Conservation (phyloP, 1,140 invertebrate genomes). For the Leptinotarsa undecemlineata region DNA sequence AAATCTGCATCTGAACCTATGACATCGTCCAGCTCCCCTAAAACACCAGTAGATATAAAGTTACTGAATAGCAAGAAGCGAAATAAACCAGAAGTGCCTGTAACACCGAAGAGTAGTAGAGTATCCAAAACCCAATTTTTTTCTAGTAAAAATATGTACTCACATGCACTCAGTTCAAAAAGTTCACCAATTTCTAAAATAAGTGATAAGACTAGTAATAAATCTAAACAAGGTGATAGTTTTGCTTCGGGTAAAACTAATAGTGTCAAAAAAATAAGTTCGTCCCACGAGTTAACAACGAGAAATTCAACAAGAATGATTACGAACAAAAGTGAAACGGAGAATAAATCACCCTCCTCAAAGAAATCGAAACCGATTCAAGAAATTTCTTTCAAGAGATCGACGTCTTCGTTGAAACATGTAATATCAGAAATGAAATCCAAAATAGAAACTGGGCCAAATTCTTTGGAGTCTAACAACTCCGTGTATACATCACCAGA, state of each 20-base stretch:
- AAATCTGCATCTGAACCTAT: conserved; percentile 28
- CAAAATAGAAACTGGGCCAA: not conserved
- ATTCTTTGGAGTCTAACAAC: conserved; percentile 1
- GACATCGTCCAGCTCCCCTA: conserved; percentile 19
- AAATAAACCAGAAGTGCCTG: conserved; percentile 24
- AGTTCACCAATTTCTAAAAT: conserved; percentile 15
- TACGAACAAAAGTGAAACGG: conserved; percentile 19
- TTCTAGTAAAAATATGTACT: conserved; percentile 49
- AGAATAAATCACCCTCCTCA: not conserved
- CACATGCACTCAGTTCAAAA: conserved; percentile 42
- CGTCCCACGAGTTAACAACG: not conserved
- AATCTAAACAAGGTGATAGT: conserved; percentile 4
- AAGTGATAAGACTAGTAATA: not conserved
- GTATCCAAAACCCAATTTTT: conserved; percentile 48
- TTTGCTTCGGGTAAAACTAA: not conserved
- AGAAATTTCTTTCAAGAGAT: not conserved
- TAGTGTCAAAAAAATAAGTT: not conserved
- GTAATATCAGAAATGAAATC: not conserved
- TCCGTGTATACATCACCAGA: conserved; percentile 25
- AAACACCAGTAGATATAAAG: conserved; percentile 9
- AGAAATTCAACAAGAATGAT: conserved; percentile 14
- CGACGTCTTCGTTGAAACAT: not conserved
- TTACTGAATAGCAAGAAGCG: conserved; percentile 7
- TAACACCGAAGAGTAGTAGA: conserved; percentile 38
- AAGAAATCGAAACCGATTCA: not conserved